phyloP scores from a whole-genome alignment of 2,888 invertebrate genomes.

The Caenorhabditis angaria region DNA sequence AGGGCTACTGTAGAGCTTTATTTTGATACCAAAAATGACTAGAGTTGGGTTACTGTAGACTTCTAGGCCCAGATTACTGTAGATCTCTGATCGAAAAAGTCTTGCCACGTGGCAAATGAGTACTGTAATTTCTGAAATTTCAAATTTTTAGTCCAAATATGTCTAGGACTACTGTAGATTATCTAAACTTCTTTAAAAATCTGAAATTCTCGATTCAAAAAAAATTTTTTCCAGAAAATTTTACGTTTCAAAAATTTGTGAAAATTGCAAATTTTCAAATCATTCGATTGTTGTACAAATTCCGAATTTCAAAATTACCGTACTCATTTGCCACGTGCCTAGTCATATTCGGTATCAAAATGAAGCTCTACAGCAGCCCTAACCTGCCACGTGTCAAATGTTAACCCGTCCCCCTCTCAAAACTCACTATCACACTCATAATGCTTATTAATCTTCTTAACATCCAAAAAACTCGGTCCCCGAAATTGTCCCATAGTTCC shows the following conservation, averaged over 20 bases:
- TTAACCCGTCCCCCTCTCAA: not conserved
- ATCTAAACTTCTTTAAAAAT: not conserved
- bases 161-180: too few relatives aligned
- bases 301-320: not conserved
- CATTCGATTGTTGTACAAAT: not conserved
- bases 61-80: too few relatives aligned
- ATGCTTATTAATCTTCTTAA: slow-evolving; percentile 43
- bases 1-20: too few relatives aligned
- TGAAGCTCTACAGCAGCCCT: not conserved
- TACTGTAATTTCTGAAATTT: not conserved
- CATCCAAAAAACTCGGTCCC: slow-evolving; percentile 46
- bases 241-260: not conserved
- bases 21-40: too few relatives aligned
- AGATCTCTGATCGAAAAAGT: too few relatives aligned
- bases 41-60: too few relatives aligned
- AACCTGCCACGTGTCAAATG: not conserved
- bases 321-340: not conserved
- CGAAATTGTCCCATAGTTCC: slow-evolving; percentile 49
- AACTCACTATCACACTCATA: slow-evolving; percentile 37
- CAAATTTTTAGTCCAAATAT: too few relatives aligned
- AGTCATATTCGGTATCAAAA: too few relatives aligned
- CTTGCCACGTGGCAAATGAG: not conserved
- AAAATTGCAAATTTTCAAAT: not conserved
- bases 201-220: not conserved
- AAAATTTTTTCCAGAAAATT: not conserved